These are phyloP conservation scores for Barypeithes pellucidus DNA, from an alignment of 2,888 invertebrate genomes.

Conservation along the genomic window DNA sequence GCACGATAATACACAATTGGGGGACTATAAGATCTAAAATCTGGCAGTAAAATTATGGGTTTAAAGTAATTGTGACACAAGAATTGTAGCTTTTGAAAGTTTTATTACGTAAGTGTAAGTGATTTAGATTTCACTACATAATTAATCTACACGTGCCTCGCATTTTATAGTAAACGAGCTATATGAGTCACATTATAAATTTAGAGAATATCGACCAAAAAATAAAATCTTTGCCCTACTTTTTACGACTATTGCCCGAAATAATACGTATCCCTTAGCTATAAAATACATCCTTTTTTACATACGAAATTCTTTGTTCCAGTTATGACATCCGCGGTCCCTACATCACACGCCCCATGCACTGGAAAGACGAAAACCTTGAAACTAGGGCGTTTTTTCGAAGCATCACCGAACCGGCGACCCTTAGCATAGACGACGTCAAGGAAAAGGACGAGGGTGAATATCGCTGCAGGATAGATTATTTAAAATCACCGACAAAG, in stretches of 20 bases:
- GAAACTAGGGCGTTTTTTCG: conserved; percentile 81
- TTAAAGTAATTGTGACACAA: no score
- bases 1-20: no score
- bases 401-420: conserved; percentile 79
- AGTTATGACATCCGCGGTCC: conserved; percentile 82
- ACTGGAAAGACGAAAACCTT: conserved; percentile 81
- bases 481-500: conserved; percentile 84
- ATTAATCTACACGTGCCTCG: no score
- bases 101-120: no score
- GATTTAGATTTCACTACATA: no score
- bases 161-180: no score
- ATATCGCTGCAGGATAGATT: conserved; percentile 88
- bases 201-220: not conserved
- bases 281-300: conserved; percentile 17
- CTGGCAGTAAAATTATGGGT: no score
- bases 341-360: conserved; percentile 75
- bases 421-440: conserved; percentile 79
- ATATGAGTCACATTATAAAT: not conserved
- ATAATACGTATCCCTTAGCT: not conserved
- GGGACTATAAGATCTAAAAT: no score
- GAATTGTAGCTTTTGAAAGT: no score
- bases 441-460: conserved; percentile 81
- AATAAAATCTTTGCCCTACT: not conserved
- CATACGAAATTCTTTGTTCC: conserved; percentile 63
- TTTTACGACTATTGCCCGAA: not conserved